Base-by-base conservation (phyloP, 2,797 vertebrate species). In the Microctenopoma lineatum region DNA sequence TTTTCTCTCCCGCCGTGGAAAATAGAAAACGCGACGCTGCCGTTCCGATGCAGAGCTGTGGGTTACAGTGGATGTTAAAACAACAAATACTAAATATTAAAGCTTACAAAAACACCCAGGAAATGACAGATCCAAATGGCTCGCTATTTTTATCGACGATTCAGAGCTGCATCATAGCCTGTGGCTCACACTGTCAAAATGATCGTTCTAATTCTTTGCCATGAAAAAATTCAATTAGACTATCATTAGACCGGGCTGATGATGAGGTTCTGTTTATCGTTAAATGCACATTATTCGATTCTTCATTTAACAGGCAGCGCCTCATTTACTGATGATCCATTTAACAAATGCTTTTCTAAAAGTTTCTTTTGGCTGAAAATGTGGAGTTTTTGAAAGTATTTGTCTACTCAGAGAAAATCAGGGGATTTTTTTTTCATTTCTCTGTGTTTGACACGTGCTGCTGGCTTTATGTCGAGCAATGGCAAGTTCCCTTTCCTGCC, bases 291-390 rank as follows among this genome's bases (percentile, higher is more conserved):
- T 91, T 88, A 92, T 92, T 92, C 82, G 90, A 92, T 92, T 92
- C 89, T 90, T 91, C 91, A 92, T 92, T 92, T 92, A 92, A 90
- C 89, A 92, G 90, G 90, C 89, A 89, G 90, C 91, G 91, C 90
- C 90, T 92, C 91, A 92, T 92, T 92, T 91, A 79, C 91, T 90
- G 87, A 90, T 87, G 90, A 91, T 88, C 90, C 90, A 91, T 90
- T 92, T 91, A 90, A 89, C 86, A 90, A 92, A 91, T 90, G 86
- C 77, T 73, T 84, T 82, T 83, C 72, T 29, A 65, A 88, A 92
- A 89, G 60, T 89, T 92, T 90, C 80, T 88, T 85, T 88, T 77
- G 80, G 79, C 79, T 74, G 65, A 58, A 76, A 84, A 74, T 64
- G 76, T 42, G 18, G 65, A 81, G 66, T 72, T 73, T 79, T 51